Evolutionary conservation across 2,888 invertebrate genomes (phyloP), one percentile per base, ranked within the genome.

Genomic region (Aphelenchoides bicaudatus): DNA sequence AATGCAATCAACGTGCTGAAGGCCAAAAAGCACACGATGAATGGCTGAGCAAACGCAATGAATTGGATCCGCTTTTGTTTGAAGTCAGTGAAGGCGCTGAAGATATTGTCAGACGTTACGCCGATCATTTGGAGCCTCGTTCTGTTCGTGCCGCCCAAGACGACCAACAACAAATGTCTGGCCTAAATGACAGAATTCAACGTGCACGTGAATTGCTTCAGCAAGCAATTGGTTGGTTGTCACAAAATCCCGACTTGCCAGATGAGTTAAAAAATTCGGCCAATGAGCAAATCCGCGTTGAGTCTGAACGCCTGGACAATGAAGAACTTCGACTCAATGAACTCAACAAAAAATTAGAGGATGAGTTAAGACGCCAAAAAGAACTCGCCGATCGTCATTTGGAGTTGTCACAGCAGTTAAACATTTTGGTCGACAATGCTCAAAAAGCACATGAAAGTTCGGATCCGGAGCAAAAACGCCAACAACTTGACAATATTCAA

Each of bases 321-420:
- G 57, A 60, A 2, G 39, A 49, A 5, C 13, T 5, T 13, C 2
- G 2, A 28, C 25, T 55, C n/a, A 27, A 27, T 2, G 47, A 48
- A 5, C 27, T 56, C 6, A 10, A 56, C 21, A 23, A 57, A 21
- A 29, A 59, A 3, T 57, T 57, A 10, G 3, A 59, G 4, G 59
- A 47, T 34, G 56, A 16, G 8, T 28, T 60, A 2, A 3, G 27
- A 49, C 60, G 39, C 21, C 56, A 60, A 8, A 28, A 58, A 10
- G 59, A 57, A 23, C 39, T 39, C 5, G 59, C 46, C 29, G 3
- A 3, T 25, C 39, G 58, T 37, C 57, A 38, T 6, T 16, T 38
- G 25, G 8, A 19, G 55, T 23, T 51, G 5, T 16, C 46, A 16
- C 5, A 28, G 16, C n/a, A 38, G 5, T 6, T 51, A 4, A 28